Evolutionary conservation across 1,140 invertebrate genomes (phyloP).

Genomic region (Helicoverpa armigera): DNA sequence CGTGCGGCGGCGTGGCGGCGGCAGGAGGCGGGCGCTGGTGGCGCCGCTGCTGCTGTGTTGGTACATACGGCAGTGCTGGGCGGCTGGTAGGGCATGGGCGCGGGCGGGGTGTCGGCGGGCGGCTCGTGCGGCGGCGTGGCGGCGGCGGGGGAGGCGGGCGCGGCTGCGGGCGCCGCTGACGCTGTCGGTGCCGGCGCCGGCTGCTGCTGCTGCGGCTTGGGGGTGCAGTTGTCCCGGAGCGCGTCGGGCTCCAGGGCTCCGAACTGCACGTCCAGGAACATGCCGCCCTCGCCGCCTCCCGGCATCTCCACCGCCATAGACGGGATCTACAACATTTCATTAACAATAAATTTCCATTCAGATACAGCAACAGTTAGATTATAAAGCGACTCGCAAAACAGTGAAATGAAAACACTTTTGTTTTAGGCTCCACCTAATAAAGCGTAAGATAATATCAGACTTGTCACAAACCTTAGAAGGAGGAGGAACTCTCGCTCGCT

Average conservation of each 20-base stretch:
- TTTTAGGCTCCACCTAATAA: too few species aligned
- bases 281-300: constrained; percentile 91
- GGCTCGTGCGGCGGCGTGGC: background rate
- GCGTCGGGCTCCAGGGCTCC: constrained; percentile 95
- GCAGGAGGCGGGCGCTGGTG: too few species aligned
- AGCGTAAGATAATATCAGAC: too few species aligned
- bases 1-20: too few species aligned
- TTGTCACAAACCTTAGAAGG: constrained; percentile 91
- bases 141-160: constrained; percentile 54
- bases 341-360: too few species aligned
- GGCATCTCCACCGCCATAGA: constrained; percentile 98
- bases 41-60: too few species aligned
- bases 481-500: constrained; percentile 93
- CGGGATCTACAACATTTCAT: constrained; percentile 90
- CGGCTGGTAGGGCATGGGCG: background rate
- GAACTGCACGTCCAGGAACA: constrained; percentile 97
- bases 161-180: constrained; percentile 56
- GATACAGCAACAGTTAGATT: too few species aligned
- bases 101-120: background rate
- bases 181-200: background rate
- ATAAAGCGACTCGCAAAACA: too few species aligned
- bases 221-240: constrained; percentile 62
- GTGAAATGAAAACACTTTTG: too few species aligned
- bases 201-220: constrained; percentile 19
- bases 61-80: background rate